Evolutionary conservation across 2,113 vertebrate genomes (phyloP), one percentile per base, ranked within the genome.

Genomic region (Sarotherodon lohbergeri): DNA sequence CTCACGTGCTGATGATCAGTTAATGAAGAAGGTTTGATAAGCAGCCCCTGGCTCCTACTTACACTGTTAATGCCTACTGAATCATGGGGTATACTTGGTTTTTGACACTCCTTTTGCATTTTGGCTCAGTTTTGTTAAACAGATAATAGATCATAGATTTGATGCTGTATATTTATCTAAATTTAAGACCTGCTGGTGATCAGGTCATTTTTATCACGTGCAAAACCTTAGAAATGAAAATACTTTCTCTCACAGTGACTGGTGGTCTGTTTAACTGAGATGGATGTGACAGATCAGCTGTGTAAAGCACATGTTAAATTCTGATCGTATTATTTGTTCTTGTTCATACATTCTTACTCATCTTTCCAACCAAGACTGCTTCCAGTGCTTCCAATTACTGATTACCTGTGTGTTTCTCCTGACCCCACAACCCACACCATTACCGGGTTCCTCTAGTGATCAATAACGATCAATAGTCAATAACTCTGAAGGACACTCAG

Each of bases 391-490:
- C 22, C 17, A 66, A 4, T 29, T 57, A 6, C 34, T 57, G 14
- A 29, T 81, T 43, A 14, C 13, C 5, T 32, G 39, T 27, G 36
- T 79, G 50, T 68, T 9, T 71, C 56, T 66, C 78, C 4, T 79
- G 84, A 88, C 85, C 81, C 22, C 66, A 19, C 4, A 10, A 80
- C 54, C 71, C 48, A 10, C 76, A 54, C 54, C 52, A 91, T 90
- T 6, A 17, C 79, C 22, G 39, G 84, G n/a, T 82, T 56, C 17
- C 59, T 63, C 41, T 34, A 0, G 9, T 55, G 13, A 89, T 91
- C 91, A 39, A 80, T 91, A 82, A 27, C 1, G 56, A 91, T 94
- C 90, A 84, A 92, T 91, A 84, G 54, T 50, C 89, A 86, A 71
- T 85, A 87, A 79, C 50, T 39, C 81, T 63, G 80, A 39, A 85